Conservation (phyloP, 2,888 invertebrate genomes). For the Microdon myrmicae region DNA sequence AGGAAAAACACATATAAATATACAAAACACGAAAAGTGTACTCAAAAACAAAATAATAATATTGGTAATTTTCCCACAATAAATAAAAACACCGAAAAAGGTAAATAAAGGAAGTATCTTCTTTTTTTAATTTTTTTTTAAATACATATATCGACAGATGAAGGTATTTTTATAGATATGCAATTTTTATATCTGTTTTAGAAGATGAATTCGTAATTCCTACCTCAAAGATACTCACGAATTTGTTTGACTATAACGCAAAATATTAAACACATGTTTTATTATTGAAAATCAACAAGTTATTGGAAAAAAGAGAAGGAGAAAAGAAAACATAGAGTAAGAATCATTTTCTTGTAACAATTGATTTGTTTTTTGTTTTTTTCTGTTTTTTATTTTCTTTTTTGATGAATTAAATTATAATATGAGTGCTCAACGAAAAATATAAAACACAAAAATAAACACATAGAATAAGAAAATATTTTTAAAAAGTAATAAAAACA, state of each 20-base stretch:
- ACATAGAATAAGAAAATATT: constrained; percentile 7
- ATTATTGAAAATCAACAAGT: constrained; percentile 45
- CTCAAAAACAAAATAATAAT: too few species aligned
- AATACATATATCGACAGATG: not conserved
- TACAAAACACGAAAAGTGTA: too few species aligned
- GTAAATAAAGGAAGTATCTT: too few species aligned
- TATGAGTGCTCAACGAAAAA: constrained; percentile 19
- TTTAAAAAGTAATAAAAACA: constrained; percentile 27
- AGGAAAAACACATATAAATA: too few species aligned
- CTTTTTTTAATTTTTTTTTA: too few species aligned
- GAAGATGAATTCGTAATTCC: constrained; percentile 55
- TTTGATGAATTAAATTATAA: constrained; percentile 48
- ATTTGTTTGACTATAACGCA: constrained; percentile 64
- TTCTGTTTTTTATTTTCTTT: constrained; percentile 44
- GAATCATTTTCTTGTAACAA: constrained; percentile 36
- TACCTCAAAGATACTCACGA: constrained; percentile 68
- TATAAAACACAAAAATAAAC: constrained; percentile 34
- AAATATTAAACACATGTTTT: constrained; percentile 39
- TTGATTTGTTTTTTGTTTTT: too few species aligned
- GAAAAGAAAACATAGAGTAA: constrained; percentile 28
- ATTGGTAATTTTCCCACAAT: too few species aligned
- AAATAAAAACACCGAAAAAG: too few species aligned
- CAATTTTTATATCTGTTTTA: constrained; percentile 19
- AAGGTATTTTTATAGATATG: constrained; percentile 11
- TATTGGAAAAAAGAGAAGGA: constrained; percentile 49